phyloP scores from a whole-genome alignment of 2,888 invertebrate species.

The Stenchaetothrips biformis region DNA sequence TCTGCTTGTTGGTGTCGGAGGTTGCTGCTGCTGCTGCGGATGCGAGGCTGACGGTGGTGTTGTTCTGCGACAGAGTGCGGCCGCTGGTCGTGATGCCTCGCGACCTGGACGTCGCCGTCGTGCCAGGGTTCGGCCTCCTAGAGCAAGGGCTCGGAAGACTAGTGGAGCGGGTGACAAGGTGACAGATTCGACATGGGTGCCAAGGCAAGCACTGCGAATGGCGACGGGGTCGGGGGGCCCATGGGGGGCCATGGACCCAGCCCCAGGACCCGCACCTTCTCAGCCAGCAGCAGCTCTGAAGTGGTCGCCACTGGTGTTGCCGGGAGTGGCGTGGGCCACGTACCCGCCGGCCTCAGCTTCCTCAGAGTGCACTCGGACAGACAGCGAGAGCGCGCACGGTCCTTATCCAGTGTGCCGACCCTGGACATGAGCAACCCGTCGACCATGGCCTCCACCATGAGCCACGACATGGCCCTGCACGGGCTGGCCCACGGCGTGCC shows the following conservation, averaged over 20 bases:
- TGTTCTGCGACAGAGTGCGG: too few relatives aligned
- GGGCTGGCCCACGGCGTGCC: neutral
- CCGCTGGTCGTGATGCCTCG: neutral
- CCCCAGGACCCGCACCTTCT: conserved; percentile 11
- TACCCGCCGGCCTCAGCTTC: neutral
- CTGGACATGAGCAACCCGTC: neutral
- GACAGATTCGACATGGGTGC: neutral
- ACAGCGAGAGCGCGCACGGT: neutral
- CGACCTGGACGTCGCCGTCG: neutral
- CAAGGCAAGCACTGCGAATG: conserved; percentile 14
- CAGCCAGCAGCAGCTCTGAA: conserved; percentile 9
- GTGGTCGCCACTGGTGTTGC: neutral
- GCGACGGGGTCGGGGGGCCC: conserved; percentile 4
- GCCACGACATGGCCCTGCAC: too few relatives aligned
- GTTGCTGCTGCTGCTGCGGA: neutral
- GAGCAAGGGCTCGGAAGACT: neutral
- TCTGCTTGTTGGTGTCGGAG: conserved; percentile 10
- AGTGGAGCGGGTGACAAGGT: neutral
- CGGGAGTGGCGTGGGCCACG: neutral
- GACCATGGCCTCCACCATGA: neutral
- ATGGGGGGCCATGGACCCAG: neutral
- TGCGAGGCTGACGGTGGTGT: neutral
- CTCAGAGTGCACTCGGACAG: conserved; percentile 8
- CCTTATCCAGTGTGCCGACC: conserved; percentile 2
- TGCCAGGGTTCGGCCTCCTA: too few relatives aligned